phyloP scores from a whole-genome alignment of 2,888 invertebrate species.

The Tiphia femorata region DNA sequence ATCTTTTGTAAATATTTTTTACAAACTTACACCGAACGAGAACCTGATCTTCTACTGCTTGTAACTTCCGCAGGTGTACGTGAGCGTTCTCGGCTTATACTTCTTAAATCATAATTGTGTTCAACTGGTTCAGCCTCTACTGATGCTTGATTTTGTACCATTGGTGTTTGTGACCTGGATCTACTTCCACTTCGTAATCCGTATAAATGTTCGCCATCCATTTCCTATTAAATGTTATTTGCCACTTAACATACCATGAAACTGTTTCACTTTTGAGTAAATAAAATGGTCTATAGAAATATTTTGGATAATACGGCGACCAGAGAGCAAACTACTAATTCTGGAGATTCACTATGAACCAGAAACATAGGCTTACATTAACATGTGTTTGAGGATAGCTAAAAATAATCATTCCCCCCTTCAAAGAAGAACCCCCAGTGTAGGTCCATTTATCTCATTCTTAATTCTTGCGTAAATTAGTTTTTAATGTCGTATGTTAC shows the following conservation, averaged over 20 bases:
- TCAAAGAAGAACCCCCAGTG: constrained; percentile 7
- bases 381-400: constrained; percentile 13
- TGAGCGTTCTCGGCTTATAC: constrained; percentile 59
- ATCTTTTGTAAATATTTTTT: background rate
- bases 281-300: background rate
- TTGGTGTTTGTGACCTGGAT: constrained; percentile 64
- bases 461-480: too few species aligned
- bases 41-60: constrained; percentile 53
- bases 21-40: constrained; percentile 51
- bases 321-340: background rate
- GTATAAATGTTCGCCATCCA: constrained; percentile 62
- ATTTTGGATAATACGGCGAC: background rate
- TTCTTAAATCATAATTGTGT: constrained; percentile 60
- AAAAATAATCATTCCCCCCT: constrained; percentile 43
- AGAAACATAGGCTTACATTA: constrained; percentile 6
- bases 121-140: constrained; percentile 51
- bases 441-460: too few species aligned
- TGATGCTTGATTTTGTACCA: constrained; percentile 37
- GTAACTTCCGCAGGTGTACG: constrained; percentile 58
- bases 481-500: too few species aligned
- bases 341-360: background rate
- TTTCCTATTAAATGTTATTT: constrained; percentile 20
- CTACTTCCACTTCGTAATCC: constrained; percentile 62
- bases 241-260: background rate
- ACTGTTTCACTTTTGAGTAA: background rate